Evolutionary conservation across 2,797 vertebrate genomes (phyloP), one percentile per base, ranked within the genome.

Genomic region (Jordanella pulchra): DNA sequence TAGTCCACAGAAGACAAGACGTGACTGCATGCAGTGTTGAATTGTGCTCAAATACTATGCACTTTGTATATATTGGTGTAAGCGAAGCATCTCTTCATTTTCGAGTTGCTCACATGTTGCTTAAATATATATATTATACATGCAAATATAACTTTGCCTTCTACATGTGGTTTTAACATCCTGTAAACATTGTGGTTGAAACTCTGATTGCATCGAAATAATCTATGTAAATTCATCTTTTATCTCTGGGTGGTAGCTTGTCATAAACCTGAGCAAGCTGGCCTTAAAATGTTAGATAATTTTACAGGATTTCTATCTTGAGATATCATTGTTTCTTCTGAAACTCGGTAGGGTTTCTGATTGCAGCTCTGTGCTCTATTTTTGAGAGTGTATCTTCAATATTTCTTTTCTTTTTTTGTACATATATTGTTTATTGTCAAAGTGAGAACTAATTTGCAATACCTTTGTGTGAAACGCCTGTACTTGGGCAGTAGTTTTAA

Each of bases 361-460:
- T 76, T 81, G 71, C 78, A 86, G 77, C 83, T 79, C 71, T 66
- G 67, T 79, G 84, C 85, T 93, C 89, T 87, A 45, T 93, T 93
- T 88, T 89, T 88, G 79, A 89, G 90, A 92, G 90, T 72, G 61
- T 72, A 83, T 71, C 68, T 87, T 83, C 83, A 75, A 68, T 67
- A 55, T 65, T 75, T 84, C 76, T 70, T 66, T 17, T 88, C 84
- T 87, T n/a, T n/a, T n/a, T n/a, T n/a, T n/a, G n/a, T n/a, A n/a
- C n/a, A 87, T 84, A 84, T 75, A 85, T 77, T 73, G 71, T 79
- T 39, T 78, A 56, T 87, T 86, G 81, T 79, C 67, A 81, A 79
- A 83, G 67, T 73, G 70, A 69, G 65, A 81, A 75, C 80, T 84
- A 78, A 65, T 64, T 79, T 76, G 58, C 87, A 56, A 82, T 80